Evolutionary conservation across 2,888 invertebrate species (phyloP).

Genomic region (Harmothoe impar): DNA sequence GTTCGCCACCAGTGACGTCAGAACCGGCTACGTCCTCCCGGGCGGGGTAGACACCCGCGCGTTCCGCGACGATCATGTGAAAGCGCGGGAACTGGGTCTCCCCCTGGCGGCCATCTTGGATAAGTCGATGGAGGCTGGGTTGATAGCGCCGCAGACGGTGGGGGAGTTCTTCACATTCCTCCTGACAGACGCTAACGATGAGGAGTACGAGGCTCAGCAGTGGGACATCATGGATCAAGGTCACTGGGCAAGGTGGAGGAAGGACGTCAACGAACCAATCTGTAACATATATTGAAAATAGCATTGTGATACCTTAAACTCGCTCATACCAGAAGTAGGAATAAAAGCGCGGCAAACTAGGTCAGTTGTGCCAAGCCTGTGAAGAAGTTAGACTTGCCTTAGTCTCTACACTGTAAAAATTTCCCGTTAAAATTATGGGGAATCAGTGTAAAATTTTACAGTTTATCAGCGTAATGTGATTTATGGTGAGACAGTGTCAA

Average conservation of each 20-base stretch:
- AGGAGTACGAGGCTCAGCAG: neutral
- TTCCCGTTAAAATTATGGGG: no score
- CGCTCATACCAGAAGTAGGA: no score
- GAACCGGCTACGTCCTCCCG: neutral
- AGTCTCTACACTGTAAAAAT: no score
- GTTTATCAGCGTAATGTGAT: no score
- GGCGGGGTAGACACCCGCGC: neutral
- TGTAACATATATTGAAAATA: no score
- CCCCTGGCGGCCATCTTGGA: neutral
- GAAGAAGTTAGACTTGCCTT: no score
- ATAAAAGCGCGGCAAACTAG: no score
- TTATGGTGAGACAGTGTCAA: no score
- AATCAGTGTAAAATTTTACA: no score
- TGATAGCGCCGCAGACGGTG: neutral
- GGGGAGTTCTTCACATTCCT: neutral
- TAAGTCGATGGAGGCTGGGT: neutral
- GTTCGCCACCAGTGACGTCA: neutral
- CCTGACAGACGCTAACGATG: neutral
- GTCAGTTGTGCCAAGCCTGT: no score
- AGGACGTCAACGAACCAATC: neutral
- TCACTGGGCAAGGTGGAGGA: neutral
- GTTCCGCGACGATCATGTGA: neutral
- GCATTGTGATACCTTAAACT: no score
- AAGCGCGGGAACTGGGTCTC: neutral
- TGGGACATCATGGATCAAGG: neutral